Evolutionary conservation across 2,113 vertebrate species (phyloP).

Genomic region (Sitta europaea): DNA sequence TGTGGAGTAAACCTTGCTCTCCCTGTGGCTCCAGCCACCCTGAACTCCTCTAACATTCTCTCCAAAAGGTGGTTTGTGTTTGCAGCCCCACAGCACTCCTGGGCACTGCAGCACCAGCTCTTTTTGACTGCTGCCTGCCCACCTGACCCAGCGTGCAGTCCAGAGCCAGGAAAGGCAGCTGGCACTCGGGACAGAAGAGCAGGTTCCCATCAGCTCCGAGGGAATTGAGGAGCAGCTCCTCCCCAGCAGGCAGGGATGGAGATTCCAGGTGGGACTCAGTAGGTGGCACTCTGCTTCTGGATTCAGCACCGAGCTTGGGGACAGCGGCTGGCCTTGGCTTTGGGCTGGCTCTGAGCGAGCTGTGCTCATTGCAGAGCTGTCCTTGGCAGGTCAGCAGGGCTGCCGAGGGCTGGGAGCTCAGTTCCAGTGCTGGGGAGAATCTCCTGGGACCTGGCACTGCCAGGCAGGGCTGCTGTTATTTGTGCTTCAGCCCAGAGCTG

Average conservation of each 20-base stretch:
- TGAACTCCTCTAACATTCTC: not conserved
- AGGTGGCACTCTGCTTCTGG: conserved; percentile 31
- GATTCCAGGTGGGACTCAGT: not conserved
- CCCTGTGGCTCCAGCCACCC: not conserved
- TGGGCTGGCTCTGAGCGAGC: not conserved
- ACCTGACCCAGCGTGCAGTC: not conserved
- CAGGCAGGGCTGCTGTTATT: not conserved
- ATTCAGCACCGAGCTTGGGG: not conserved
- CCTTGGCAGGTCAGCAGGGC: not conserved
- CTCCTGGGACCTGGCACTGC: not conserved
- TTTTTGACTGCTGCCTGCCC: not conserved
- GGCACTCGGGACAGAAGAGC: not conserved
- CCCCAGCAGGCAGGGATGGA: not conserved
- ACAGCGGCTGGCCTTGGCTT: not conserved
- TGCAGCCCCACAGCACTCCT: not conserved
- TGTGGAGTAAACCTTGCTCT: not conserved
- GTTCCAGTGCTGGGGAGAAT: not conserved
- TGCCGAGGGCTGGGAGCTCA: not conserved
- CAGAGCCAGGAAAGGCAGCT: not conserved
- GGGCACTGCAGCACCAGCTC: not conserved
- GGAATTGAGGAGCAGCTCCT: not conserved
- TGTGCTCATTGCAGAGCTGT: not conserved
- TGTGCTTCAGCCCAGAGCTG: not conserved
- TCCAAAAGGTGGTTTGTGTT: not conserved
- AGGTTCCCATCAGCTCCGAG: not conserved